Percentiles rank a stretch among this genome's conserved stretches.
These are phyloP conservation scores for Muscicapa striata DNA, from an alignment of 2,797 vertebrate species.

Conservation along the genomic window DNA sequence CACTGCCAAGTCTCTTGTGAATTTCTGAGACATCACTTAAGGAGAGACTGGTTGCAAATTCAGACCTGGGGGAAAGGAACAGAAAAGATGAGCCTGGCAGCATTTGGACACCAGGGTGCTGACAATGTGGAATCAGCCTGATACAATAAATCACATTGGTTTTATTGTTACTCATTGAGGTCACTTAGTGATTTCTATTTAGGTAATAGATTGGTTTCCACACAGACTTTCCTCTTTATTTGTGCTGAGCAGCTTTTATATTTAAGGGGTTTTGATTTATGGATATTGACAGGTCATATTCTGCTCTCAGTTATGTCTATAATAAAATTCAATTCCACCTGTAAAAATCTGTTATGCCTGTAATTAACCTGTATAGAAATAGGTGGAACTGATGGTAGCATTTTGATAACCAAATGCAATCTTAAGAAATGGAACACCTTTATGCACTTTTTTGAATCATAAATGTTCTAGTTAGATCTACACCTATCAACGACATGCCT, in stretches of 20 bases:
- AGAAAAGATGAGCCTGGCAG: background rate
- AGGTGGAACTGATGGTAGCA: background rate
- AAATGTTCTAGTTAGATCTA: background rate
- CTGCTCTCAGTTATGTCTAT: background rate
- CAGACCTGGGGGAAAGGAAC: fast-evolving
- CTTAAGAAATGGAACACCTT: background rate
- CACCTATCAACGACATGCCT: background rate
- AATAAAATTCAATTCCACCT: background rate
- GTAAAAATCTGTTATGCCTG: background rate
- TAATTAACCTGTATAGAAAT: background rate
- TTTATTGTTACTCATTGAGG: background rate
- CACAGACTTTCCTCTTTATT: background rate
- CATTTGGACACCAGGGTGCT: background rate
- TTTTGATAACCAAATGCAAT: background rate
- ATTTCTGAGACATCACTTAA: background rate
- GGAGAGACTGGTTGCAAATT: background rate
- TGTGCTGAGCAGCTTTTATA: background rate
- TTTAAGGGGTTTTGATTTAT: background rate
- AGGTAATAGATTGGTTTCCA: background rate
- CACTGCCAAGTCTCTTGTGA: background rate
- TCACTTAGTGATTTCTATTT: background rate
- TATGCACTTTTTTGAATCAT: background rate
- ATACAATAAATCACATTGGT: background rate
- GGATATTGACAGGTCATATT: background rate
- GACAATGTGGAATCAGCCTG: background rate